Base-by-base conservation (phyloP, 2,888 invertebrate genomes). In the Scelioninae gen. 1 region DNA sequence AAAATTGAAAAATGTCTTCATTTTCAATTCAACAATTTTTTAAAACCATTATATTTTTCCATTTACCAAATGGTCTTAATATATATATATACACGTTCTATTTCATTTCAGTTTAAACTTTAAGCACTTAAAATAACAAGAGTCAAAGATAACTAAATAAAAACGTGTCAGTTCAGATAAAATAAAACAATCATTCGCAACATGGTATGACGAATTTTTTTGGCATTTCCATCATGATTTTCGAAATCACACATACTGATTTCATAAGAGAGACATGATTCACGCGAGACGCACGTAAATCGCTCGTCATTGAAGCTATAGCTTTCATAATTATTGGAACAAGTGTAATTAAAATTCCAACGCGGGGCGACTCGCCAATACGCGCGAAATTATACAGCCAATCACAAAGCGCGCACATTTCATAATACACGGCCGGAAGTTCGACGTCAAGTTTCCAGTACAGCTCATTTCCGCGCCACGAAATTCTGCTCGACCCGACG, bases 201-300 rank as follows among this genome's bases (percentile, higher is more conserved):
- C 45, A n/a, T 9, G 2, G 53, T 60, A 34, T 76, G 66, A 76
- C 56, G 49, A 76, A 66, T 66, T 65, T 69, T 55, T 65, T 75
- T 58, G 75, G 65, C 65, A 49, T 23, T 47, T 29, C 49, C 63
- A 23, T 66, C 62, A 66, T 23, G 47, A 45, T 51, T 72, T 43
- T 15, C n/a, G 43, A 58, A 60, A 72, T 32, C 58, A 13, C 16
- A 47, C 38, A 38, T 10, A 10, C 10, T 38, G 8, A 38, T 65
- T 75, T 65, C 31, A 49, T 60, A 76, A 76, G 15, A 15, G 45
- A 8, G 6, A 5, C 58, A 15, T 68, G 76, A 68, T 32, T 68
- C 76, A 68, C 58, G 60, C 34, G 51, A 16, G 38, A 11, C 8
- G 6, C 53, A 15, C 66, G 47, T 16, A 56, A 65, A 23, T 63